These are phyloP conservation scores for Pasiphila rectangulata DNA, from an alignment of 2,888 invertebrate species.

Conservation along the genomic window DNA sequence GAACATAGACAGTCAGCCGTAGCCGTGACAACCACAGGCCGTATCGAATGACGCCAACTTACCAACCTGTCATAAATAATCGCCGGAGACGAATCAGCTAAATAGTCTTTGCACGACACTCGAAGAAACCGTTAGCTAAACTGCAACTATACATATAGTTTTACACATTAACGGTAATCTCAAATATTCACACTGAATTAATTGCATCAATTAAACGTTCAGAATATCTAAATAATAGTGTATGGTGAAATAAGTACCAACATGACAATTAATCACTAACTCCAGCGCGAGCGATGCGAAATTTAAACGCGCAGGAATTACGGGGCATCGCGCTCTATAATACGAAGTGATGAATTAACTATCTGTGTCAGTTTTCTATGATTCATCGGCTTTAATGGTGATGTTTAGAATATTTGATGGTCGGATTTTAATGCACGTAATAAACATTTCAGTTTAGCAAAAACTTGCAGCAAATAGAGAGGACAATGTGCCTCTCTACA, in stretches of 20 bases:
- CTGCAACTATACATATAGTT: constrained; percentile 40
- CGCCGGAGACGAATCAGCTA: constrained; percentile 57
- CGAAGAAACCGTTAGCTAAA: constrained; percentile 57
- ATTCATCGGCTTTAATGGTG: constrained; percentile 43
- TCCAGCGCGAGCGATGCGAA: constrained; percentile 41
- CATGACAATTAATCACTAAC: constrained; percentile 56
- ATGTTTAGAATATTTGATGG: constrained; percentile 20
- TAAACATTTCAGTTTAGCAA: constrained; percentile 5
- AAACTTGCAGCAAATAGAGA: constrained; percentile 2
- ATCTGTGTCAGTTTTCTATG: constrained; percentile 46
- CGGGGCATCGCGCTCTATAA: constrained; percentile 44
- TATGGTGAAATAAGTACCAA: constrained; percentile 30
- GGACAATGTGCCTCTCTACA: constrained; percentile 2
- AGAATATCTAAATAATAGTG: constrained; percentile 48
- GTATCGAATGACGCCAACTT: constrained; percentile 58
- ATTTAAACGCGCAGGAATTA: constrained; percentile 49
- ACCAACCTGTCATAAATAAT: constrained; percentile 63
- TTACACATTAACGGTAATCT: constrained; percentile 36
- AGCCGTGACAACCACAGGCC: constrained; percentile 58
- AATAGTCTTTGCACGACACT: constrained; percentile 68
- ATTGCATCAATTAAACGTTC: constrained; percentile 36
- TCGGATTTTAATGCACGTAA: constrained; percentile 3
- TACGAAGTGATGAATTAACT: constrained; percentile 53
- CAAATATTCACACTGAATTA: constrained; percentile 31
- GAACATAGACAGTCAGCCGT: constrained; percentile 48